Evolutionary conservation across 1,140 invertebrate species (phyloP), one percentile per base, ranked within the genome.

Genomic region (Lasioglossum baleicum): DNA sequence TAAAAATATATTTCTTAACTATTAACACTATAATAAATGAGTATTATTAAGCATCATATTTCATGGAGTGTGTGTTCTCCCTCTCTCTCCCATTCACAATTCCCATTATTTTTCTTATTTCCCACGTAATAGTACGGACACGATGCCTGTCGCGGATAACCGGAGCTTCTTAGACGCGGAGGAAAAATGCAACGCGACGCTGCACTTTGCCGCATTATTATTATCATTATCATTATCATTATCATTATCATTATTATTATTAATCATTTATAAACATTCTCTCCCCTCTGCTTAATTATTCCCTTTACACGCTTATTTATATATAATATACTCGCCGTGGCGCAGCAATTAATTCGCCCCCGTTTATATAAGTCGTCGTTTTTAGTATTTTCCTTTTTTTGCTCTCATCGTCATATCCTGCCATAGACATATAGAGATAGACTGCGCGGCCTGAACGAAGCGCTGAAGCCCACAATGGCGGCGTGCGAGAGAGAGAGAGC

Each of bases 1-100:
- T 90, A 93, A 93, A 93, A 93, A 93, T 93, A 93, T 93, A 93
- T 92, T 93, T 93, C 90, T 93, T 92, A 93, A 91, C 82, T 89
- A 87, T 92, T 93, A 93, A 93, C 92, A 92, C 91, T 93, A 93
- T 92, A 91, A 92, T 92, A 93, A 92, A 92, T 92, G 92, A 93
- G 92, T 93, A 93, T 93, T 92, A 89, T 91, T 22, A 91, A 92
- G 91, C 92, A 92, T 92, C 84, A 89, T 88, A 87, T 35, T 87
- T 66, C 26, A 26, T 87, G 83, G 80, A 83, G 76, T 85, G 80
- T 75, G 80, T 75, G 60, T 70, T 66, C 61, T 77, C 82, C 17
- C 51, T 53, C 17, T 53, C 17, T 53, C 51, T 56, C 20, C 15
- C 20, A 17, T 56, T 56, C 20, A 20, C 6, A 58, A 20, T n/a